Evolutionary conservation across 2,888 invertebrate species (phyloP).

Genomic region (Chrysodeixis includens): DNA sequence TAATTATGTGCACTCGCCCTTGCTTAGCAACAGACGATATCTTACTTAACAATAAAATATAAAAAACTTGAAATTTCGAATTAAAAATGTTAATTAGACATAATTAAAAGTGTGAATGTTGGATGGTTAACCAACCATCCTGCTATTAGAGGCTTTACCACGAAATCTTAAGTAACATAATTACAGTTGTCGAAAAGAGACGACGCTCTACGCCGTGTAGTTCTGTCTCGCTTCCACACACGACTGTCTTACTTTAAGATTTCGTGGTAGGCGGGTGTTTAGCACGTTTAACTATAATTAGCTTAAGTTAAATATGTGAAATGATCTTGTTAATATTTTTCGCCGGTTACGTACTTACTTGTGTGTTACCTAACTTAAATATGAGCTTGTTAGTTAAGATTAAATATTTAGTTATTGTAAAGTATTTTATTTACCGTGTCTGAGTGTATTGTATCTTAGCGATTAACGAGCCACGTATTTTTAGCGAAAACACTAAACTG

Average conservation of each 20-base stretch:
- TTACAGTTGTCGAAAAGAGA: neutral
- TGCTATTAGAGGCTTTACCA: neutral
- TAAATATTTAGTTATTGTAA: neutral
- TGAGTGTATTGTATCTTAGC: too few species aligned
- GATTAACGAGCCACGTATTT: too few species aligned
- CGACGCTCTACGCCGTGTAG: too few species aligned
- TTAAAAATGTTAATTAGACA: neutral
- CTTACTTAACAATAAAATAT: neutral
- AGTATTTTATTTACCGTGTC: too few species aligned
- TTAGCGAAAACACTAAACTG: too few species aligned
- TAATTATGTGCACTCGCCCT: constrained; percentile 74
- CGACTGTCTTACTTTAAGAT: too few species aligned
- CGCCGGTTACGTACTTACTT: neutral
- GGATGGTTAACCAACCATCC: too few species aligned
- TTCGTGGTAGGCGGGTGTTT: neutral
- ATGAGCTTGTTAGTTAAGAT: neutral
- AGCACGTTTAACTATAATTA: neutral
- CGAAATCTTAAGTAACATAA: neutral
- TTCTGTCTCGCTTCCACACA: too few species aligned
- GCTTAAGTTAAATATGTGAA: constrained; percentile 4
- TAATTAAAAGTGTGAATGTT: neutral
- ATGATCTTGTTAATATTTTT: constrained; percentile 2
- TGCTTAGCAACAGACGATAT: constrained; percentile 37
- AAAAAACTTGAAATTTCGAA: neutral
- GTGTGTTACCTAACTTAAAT: neutral